phyloP scores from a whole-genome alignment of 64 coral and sea anemone genomes.

The Stichodactyla helianthus region DNA sequence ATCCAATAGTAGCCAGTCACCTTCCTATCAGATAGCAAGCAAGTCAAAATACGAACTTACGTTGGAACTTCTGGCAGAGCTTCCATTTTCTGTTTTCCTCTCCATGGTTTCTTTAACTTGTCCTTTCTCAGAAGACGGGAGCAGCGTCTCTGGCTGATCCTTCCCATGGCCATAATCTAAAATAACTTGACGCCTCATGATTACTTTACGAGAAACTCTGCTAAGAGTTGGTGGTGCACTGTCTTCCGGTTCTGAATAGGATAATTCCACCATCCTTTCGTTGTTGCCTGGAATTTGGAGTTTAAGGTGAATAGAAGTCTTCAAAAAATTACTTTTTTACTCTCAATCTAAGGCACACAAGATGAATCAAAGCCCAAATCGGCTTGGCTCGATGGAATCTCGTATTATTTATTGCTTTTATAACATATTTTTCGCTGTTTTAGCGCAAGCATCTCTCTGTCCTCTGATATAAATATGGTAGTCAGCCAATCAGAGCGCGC shows the following conservation, averaged over 20 bases:
- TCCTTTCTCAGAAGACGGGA: not conserved
- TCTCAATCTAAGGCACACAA: not conserved
- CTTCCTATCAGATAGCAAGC: not conserved
- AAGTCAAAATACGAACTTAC: not conserved
- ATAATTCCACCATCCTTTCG: not conserved
- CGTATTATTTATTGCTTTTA: no score
- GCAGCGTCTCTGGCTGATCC: not conserved
- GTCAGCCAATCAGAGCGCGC: no score
- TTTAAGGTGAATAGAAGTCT: not conserved
- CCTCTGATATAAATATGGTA: no score
- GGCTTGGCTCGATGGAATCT: no score
- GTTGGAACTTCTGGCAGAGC: not conserved
- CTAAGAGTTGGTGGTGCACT: not conserved
- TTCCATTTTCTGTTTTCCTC: not conserved
- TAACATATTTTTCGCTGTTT: no score
- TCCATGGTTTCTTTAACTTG: not conserved
- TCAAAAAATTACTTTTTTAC: not conserved
- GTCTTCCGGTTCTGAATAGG: not conserved
- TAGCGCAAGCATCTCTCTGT: no score
- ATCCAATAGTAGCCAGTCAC: not conserved
- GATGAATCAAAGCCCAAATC: no score
- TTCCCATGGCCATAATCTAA: not conserved
- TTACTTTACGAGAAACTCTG: not conserved
- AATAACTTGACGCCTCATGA: not conserved
- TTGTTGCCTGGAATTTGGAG: not conserved